Conservation (phyloP, 53 echinoderm and acorn worm genomes). For the Echinometra lucunter region DNA sequence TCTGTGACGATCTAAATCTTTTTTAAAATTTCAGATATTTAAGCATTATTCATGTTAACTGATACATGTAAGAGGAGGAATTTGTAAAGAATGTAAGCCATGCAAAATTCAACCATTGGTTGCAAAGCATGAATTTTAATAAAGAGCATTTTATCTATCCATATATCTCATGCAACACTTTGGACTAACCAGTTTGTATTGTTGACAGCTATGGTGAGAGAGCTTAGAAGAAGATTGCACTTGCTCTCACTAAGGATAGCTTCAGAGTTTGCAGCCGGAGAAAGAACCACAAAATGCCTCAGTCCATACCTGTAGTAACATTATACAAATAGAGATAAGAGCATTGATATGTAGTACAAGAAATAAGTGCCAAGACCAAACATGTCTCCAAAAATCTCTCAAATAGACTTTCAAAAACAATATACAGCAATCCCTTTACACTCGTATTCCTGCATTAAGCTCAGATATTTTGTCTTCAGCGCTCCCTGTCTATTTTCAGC, state of each 20-base stretch:
- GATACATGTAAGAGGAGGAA: no score
- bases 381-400: neutral
- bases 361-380: neutral
- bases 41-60: no score
- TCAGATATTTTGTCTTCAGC: neutral
- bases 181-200: constrained; percentile 93
- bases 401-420: neutral
- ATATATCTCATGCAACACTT: neutral
- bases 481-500: neutral
- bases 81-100: no score
- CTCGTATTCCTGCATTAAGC: neutral
- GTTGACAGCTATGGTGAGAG: constrained; percentile 93
- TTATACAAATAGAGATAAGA: neutral
- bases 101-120: no score
- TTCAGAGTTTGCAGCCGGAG: constrained; percentile 88
- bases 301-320: constrained; percentile 87
- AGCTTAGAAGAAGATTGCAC: constrained; percentile 90
- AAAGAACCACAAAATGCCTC: constrained; percentile 94
- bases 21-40: no score
- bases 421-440: neutral
- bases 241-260: constrained; percentile 94
- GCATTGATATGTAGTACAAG: neutral
- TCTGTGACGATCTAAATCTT: no score
- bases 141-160: no score
- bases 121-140: no score